Base-by-base conservation (phyloP, 1,140 invertebrate species). In the Trichogramma pretiosum region DNA sequence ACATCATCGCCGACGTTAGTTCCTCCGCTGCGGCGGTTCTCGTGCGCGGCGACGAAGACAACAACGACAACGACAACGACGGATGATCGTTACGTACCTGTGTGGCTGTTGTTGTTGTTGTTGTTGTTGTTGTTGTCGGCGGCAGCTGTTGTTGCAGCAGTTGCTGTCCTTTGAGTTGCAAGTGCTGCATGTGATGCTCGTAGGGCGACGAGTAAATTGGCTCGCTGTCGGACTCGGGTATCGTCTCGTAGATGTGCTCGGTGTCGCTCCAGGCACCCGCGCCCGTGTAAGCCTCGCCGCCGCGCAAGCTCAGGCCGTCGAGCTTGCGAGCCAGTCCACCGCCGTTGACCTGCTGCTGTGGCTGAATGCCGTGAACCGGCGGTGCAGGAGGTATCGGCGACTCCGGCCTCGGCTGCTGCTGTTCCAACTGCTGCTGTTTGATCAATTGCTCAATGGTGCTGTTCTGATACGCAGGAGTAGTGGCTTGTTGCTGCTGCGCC, bases 161-260 rank as follows among this genome's bases (percentile, higher is more conserved):
- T n/a, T 58, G 58, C n/a, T n/a, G n/a, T n/a, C n/a, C n/a, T n/a
- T n/a, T n/a, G n/a, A n/a, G n/a, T n/a, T n/a, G n/a, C n/a, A n/a
- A n/a, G n/a, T n/a, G n/a, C n/a, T n/a, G n/a, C n/a, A n/a, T n/a
- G 5, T 58, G 54, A 10, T 67, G 60, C 48, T 82, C 72, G 65
- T 85, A 82, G 1, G 80, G 80, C n/a, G 76, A 77, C 37, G 76
- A 81, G 53, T 82, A 83, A 19, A 82, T 74, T 0, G 78, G 80
- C 46, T 82, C 81, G 60, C 77, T 79, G 5, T 76, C 75, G 14
- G 78, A 75, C 54, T 82, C 80, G 1, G 79, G 79, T 49, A 82
- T 83, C 0, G 80, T 82, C 59, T 83, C 80, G 54, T 83, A 83
- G 49, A 83, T 82, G 57, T 82, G 81, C 52, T 83, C 81, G 13